These are phyloP conservation scores for Urocitellus parryii DNA, from an alignment of 2,113 vertebrate genomes.

Conservation along the genomic window DNA sequence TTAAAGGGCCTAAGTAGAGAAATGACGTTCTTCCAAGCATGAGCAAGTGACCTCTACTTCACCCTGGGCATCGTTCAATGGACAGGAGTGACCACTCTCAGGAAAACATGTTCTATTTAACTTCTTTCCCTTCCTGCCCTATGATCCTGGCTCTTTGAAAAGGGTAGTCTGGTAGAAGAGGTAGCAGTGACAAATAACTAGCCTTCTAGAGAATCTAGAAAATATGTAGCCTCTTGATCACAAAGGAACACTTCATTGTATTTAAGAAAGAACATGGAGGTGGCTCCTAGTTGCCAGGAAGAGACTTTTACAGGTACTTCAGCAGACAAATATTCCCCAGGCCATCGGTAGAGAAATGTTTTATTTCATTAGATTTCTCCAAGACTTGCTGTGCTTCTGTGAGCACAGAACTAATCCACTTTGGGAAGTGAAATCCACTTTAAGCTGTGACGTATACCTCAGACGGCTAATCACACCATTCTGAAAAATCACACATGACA, in stretches of 20 bases:
- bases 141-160: not conserved
- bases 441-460: not conserved
- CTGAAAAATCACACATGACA: not conserved
- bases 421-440: slow-evolving; percentile 29
- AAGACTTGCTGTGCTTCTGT: slow-evolving; percentile 7
- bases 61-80: not conserved
- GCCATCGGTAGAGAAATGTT: not conserved
- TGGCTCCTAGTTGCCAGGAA: not conserved
- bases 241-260: not conserved
- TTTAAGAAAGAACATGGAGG: not conserved
- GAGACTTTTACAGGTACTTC: not conserved
- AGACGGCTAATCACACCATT: not conserved
- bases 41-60: not conserved
- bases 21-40: not conserved
- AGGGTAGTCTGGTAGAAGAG: not conserved
- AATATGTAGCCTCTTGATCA: not conserved
- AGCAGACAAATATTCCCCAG: slow-evolving; percentile 3
- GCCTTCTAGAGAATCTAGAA: not conserved
- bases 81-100: not conserved
- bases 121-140: not conserved
- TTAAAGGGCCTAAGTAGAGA: slow-evolving; percentile 14
- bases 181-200: not conserved
- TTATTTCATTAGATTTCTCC: slow-evolving; percentile 42
- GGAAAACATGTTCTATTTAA: not conserved
- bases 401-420: not conserved